Base-by-base conservation (phyloP, 2,888 invertebrate species). In the Lasioglossum pauxillum region DNA sequence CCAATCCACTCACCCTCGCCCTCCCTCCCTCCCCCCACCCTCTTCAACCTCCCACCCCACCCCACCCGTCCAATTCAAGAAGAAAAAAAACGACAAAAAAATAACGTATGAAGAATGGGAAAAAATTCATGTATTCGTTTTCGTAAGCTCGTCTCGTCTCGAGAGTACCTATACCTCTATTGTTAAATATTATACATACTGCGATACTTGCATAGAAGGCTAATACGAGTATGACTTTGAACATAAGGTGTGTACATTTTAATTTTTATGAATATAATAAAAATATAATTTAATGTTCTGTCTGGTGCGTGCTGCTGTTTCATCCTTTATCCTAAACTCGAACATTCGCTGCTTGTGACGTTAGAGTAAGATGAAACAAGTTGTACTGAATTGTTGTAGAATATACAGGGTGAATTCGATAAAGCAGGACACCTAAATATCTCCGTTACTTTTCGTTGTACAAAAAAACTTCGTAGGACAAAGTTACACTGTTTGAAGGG, bases 251-350 rank as follows among this genome's bases (percentile, higher is more conserved):
- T 92, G 91, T 91, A 92, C 88, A 91, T 92, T 90, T 92, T 92
- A 91, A 92, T 92, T 92, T 92, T 92, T 92, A 92, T 92, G 90
- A 88, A 89, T 84, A 92, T 89, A 92, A 92, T 92, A 92, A 92
- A 92, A 91, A 80, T 92, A 92, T 92, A 87, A 92, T 92, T 92
- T 91, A 92, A 92, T 90, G 91, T 89, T 91, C 91, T 89, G 83
- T 80, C 82, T 75, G 82, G 73, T 71, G 82, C 77, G 75, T 31
- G 78, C 60, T 44, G 71, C 78, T 78, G 16, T 46, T 81, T 23
- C 41, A 35, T 38, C 27, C 60, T 16, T 7, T 31, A 31, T 64
- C 60, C 60, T 23, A 64, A 31, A 64, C 27, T 27, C n/a, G 57
- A 0, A 57, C 57, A 1, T 57, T n/a, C 57, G 1, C 5, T 12